Evolutionary conservation across 2,113 vertebrate genomes (phyloP).

Genomic region (Psammodynastes pulverulentus): DNA sequence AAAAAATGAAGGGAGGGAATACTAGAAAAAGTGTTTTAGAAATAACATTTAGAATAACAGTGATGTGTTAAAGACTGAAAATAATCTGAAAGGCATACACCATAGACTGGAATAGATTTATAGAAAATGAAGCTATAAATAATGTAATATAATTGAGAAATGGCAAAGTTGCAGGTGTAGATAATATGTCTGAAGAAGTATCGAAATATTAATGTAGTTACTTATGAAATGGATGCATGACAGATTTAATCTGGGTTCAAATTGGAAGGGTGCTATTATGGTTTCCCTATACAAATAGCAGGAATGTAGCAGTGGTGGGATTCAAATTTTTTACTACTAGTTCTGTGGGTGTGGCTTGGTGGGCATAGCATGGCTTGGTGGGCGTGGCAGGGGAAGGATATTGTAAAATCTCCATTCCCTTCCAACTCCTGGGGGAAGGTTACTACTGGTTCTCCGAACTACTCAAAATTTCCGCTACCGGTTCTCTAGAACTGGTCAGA

Average conservation of each 20-base stretch:
- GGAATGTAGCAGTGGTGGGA: too few relatives aligned
- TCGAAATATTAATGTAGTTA: background rate
- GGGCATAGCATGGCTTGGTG: too few relatives aligned
- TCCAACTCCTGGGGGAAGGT: too few relatives aligned
- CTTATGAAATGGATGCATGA: background rate
- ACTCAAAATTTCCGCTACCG: too few relatives aligned
- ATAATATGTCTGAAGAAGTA: background rate
- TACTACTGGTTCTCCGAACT: too few relatives aligned
- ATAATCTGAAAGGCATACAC: background rate
- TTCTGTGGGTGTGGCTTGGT: too few relatives aligned
- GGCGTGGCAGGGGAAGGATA: too few relatives aligned
- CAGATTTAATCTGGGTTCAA: background rate
- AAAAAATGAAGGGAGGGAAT: background rate
- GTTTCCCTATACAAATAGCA: background rate
- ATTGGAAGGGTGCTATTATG: background rate
- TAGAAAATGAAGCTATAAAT: background rate
- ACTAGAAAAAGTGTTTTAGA: background rate
- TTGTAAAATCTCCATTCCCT: too few relatives aligned
- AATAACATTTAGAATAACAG: background rate
- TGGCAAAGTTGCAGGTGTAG: background rate
- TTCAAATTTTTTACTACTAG: too few relatives aligned
- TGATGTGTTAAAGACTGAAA: background rate
- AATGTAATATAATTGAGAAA: background rate
- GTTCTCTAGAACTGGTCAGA: too few relatives aligned
- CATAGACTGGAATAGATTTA: background rate